Evolutionary conservation across 2,888 invertebrate species (phyloP).

Genomic region (Fabriciana adippe): DNA sequence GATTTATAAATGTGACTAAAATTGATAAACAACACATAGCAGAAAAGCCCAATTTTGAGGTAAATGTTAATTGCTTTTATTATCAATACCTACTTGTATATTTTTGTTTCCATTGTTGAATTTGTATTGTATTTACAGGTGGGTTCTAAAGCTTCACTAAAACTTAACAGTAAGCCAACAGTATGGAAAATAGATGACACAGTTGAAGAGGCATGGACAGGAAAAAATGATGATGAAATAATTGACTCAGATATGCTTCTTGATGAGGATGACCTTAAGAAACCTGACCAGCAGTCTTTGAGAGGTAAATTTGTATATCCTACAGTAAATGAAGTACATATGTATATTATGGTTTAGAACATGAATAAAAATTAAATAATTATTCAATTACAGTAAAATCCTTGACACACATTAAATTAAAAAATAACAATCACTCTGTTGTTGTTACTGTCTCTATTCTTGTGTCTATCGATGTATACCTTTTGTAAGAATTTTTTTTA

Average conservation of each 20-base stretch:
- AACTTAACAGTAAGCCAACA: constrained; percentile 56
- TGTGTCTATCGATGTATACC: no score
- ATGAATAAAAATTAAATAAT: no score
- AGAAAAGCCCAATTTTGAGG: constrained; percentile 88
- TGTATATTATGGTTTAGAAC: not conserved
- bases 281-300: constrained; percentile 92
- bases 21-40: constrained; percentile 63
- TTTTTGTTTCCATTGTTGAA: not conserved
- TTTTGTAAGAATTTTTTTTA: no score
- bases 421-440: no score
- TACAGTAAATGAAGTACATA: no score
- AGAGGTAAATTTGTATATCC: constrained; percentile 81
- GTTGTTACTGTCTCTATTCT: no score
- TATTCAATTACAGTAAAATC: no score
- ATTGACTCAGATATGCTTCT: constrained; percentile 95
- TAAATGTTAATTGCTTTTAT: constrained; percentile 48
- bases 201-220: constrained; percentile 80
- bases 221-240: constrained; percentile 86
- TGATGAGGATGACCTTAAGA: constrained; percentile 93
- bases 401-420: no score
- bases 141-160: constrained; percentile 71
- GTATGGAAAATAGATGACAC: constrained; percentile 90
- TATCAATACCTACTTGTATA: not conserved
- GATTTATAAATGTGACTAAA: constrained; percentile 80
- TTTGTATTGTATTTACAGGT: constrained; percentile 54